Base-by-base conservation (phyloP, 2,113 vertebrate genomes). In the Petroica traversi region DNA sequence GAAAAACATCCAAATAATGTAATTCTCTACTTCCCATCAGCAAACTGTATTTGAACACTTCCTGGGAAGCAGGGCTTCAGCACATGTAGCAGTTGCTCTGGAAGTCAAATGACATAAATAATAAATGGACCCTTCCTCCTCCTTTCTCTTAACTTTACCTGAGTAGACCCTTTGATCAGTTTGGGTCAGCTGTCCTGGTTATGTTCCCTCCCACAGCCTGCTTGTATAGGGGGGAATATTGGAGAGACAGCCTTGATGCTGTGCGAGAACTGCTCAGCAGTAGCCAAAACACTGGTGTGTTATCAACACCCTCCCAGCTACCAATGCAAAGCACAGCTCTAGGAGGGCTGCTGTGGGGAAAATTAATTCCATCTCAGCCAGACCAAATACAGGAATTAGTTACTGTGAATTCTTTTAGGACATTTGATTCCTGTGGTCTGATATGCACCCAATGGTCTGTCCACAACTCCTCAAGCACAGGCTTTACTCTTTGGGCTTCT, bases 231-330 rank as follows among this genome's bases (percentile, higher is more conserved):
- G 54, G 13, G 20, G 17, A 82, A 31, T 34, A 24, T 11, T 82
- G 40, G 28, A 52, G 24, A 67, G 29, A 54, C 29, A 88, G 5
- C 48, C 57, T 55, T 36, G 62, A 41, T 83, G 55, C 31, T 33
- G 31, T 68, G 40, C 0, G 1, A 62, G 40, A 8, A 19, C 22
- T 3, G 6, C 18, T 48, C 62, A 48, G 25, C 71, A 28, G 19
- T 5, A 75, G 71, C 18, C 78, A 83, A 89, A 89, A 76, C 62
- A 83, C 14, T 18, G 40, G 8, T 41, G 14, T 48, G 54, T 41
- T 68, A 68, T 55, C 62, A 46, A 26, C 8, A 31, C 25, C 38
- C 54, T 46, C 31, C n/a, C 57, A 75, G 54, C 40, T 55, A 41
- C 40, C 34, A 31, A 2, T 23, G 20, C 54, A 61, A 46, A 75